These are phyloP conservation scores for Phalera bucephala DNA, from an alignment of 2,888 invertebrate species.

Conservation along the genomic window DNA sequence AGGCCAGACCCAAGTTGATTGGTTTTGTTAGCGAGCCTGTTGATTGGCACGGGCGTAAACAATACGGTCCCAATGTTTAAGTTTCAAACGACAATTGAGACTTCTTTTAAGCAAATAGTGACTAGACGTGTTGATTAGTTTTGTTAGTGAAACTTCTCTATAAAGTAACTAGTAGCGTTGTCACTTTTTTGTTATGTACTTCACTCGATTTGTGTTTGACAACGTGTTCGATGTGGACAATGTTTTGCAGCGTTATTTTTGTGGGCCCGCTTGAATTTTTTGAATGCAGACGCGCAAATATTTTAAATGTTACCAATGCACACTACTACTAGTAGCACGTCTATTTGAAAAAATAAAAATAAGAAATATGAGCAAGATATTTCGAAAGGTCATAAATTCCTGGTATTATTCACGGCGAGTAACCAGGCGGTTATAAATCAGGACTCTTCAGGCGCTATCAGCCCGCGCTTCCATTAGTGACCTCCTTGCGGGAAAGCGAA, in stretches of 20 bases:
- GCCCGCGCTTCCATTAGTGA: constrained; percentile 65
- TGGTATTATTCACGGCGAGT: constrained; percentile 74
- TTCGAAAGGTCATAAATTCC: constrained; percentile 55
- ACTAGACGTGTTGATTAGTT: constrained; percentile 54
- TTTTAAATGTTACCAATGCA: too few species aligned
- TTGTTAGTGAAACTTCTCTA: constrained; percentile 47
- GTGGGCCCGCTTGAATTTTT: background rate
- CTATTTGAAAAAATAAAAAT: background rate
- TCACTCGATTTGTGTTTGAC: constrained; percentile 18
- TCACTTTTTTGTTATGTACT: constrained; percentile 28
- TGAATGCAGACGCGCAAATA: too few species aligned
- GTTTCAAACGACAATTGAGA: constrained; percentile 76
- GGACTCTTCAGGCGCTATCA: constrained; percentile 60
- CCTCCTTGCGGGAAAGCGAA: constrained; percentile 16
- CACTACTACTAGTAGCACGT: too few species aligned
- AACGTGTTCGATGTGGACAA: constrained; percentile 48
- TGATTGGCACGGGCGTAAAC: constrained; percentile 81
- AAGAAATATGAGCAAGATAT: constrained; percentile 15
- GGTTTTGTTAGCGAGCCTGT: constrained; percentile 82
- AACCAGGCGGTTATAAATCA: constrained; percentile 68
- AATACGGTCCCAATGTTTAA: constrained; percentile 76
- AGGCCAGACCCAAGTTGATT: constrained; percentile 83
- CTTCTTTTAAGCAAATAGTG: constrained; percentile 61
- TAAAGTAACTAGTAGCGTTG: constrained; percentile 27
- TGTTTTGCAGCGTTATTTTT: constrained; percentile 31